Evolutionary conservation across 1,140 invertebrate species (phyloP).

Genomic region (Solenopsis fugax): DNA sequence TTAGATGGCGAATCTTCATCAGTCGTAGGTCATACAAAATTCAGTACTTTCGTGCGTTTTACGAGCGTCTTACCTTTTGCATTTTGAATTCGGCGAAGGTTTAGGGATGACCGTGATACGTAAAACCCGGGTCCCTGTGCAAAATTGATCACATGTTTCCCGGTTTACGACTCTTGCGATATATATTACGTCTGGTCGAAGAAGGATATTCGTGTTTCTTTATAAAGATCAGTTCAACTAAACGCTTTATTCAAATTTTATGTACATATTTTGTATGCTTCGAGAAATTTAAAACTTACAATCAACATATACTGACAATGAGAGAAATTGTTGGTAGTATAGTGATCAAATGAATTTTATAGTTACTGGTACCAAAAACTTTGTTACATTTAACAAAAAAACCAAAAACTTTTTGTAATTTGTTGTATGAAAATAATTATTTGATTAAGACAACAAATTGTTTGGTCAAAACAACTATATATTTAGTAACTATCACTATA

Average conservation of each 20-base stretch:
- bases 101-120: constrained; percentile 42
- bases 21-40: constrained; percentile 1
- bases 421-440: too few relatives aligned
- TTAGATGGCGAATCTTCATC: neutral
- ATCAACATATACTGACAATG: too few relatives aligned
- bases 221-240: constrained; percentile 8
- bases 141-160: constrained; percentile 48
- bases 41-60: constrained; percentile 24
- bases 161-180: constrained; percentile 32
- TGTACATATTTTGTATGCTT: neutral
- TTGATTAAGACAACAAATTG: too few relatives aligned
- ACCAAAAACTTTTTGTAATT: too few relatives aligned
- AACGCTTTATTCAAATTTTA: constrained; percentile 17
- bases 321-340: too few relatives aligned
- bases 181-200: neutral
- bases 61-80: constrained; percentile 7
- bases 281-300: neutral
- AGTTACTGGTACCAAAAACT: too few relatives aligned
- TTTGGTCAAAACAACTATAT: too few relatives aligned
- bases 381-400: too few relatives aligned
- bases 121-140: constrained; percentile 29
- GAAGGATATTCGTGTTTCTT: constrained; percentile 11
- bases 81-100: constrained; percentile 34
- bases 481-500: too few relatives aligned
- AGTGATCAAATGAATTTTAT: too few relatives aligned